These are phyloP conservation scores for Willowsia nigromaculata DNA, from an alignment of 2,888 invertebrate genomes.

Conservation along the genomic window DNA sequence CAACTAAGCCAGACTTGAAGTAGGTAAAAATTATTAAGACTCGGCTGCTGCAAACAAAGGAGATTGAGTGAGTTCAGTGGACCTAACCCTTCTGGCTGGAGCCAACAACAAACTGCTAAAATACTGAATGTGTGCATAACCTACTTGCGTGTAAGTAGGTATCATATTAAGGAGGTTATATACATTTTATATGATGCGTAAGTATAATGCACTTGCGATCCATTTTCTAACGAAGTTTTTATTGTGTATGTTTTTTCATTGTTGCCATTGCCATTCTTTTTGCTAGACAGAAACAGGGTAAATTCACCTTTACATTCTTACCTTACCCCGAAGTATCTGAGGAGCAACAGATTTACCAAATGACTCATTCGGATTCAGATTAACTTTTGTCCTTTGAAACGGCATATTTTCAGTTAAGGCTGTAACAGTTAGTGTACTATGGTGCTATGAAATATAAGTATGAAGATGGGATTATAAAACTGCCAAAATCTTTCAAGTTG, in stretches of 20 bases:
- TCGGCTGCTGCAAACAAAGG: background rate
- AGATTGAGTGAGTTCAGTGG: background rate
- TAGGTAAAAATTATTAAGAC: background rate
- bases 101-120: background rate
- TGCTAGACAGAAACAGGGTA: background rate
- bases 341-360: too few relatives aligned
- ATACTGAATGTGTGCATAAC: background rate
- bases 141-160: background rate
- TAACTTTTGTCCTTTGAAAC: too few relatives aligned
- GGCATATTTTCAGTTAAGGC: too few relatives aligned
- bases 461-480: too few relatives aligned
- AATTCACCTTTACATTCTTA: background rate
- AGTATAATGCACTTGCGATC: too few relatives aligned
- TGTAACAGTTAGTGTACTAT: too few relatives aligned
- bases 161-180: background rate
- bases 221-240: background rate
- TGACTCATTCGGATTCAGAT: too few relatives aligned
- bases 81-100: slow-evolving; percentile 19
- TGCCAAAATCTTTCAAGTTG: too few relatives aligned
- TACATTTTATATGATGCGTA: background rate
- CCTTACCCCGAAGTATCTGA: background rate
- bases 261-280: background rate
- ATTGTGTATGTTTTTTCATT: background rate
- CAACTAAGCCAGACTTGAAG: background rate
- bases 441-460: too few relatives aligned